Evolutionary conservation across 2,113 vertebrate species (phyloP).

Genomic region (Oreochromis tanganicae): DNA sequence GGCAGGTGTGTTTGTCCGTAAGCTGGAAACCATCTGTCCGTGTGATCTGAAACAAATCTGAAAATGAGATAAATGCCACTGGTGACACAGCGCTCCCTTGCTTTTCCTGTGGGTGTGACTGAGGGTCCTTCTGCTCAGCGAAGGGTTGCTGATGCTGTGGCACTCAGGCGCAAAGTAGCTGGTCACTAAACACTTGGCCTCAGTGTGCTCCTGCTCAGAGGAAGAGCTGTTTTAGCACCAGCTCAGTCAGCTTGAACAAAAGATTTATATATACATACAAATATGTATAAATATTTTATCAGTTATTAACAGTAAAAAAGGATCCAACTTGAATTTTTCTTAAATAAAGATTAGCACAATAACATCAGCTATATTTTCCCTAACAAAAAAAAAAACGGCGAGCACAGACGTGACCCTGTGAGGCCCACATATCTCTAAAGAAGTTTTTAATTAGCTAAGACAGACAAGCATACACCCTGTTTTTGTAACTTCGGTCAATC

Average conservation of each 20-base stretch:
- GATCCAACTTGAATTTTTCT: not conserved
- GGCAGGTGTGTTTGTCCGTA: not conserved
- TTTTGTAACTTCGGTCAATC: not conserved
- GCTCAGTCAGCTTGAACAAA: not conserved
- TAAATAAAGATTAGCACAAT: not conserved
- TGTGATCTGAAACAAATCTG: not conserved
- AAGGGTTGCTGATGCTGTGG: conserved; percentile 2
- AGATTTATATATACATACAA: not conserved
- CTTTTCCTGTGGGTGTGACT: not conserved
- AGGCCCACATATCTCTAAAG: not conserved
- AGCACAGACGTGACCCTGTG: not conserved
- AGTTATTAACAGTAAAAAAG: not conserved
- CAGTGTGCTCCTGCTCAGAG: not conserved
- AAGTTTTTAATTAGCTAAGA: not conserved
- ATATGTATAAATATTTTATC: not conserved
- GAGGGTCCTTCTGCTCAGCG: not conserved
- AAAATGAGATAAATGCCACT: not conserved
- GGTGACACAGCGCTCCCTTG: not conserved
- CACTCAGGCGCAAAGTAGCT: not conserved
- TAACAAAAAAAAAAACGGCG: not conserved
- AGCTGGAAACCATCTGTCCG: not conserved
- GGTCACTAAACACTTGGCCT: not conserved
- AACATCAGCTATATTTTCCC: not conserved
- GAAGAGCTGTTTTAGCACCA: not conserved
- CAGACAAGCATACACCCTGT: not conserved